Conservation (phyloP, 2,888 invertebrate species). For the Leptinotarsa tumamoca region DNA sequence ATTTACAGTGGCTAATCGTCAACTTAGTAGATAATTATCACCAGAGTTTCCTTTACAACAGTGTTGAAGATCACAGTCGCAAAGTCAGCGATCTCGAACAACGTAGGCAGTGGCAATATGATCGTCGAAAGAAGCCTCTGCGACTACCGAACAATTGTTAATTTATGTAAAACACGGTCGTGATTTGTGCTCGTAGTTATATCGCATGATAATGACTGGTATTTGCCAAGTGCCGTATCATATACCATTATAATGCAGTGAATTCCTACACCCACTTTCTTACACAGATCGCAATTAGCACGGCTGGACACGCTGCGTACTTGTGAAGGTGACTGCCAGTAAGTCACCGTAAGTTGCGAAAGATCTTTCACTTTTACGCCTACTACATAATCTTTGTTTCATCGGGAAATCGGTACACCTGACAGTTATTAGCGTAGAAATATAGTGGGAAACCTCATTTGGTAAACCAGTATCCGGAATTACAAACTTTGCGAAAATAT, state of each 20-base stretch:
- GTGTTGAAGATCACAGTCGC: not conserved
- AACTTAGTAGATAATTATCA: not conserved
- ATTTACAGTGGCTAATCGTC: not conserved
- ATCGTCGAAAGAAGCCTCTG: conserved; percentile 28
- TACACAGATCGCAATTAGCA: conserved; percentile 53
- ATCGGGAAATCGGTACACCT: not conserved
- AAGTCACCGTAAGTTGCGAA: conserved; percentile 30
- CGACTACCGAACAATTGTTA: conserved; percentile 42
- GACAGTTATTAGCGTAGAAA: not conserved
- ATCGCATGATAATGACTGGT: conserved; percentile 56
- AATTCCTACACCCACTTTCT: conserved; percentile 56
- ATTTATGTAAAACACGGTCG: conserved; percentile 51
- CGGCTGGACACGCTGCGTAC: conserved; percentile 50
- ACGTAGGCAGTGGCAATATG: conserved; percentile 18
- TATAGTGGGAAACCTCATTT: too few relatives aligned
- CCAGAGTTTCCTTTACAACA: not conserved
- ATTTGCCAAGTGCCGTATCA: conserved; percentile 57
- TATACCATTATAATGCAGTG: conserved; percentile 55
- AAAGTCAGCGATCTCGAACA: not conserved
- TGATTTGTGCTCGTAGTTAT: conserved; percentile 53
- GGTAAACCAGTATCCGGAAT: too few relatives aligned
- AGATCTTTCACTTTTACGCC: conserved; percentile 11
- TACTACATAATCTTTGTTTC: not conserved
- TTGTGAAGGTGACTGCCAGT: conserved; percentile 32
- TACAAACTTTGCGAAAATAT: too few relatives aligned